Conservation (phyloP, 1,140 invertebrate species). For the Cydia amplana region DNA sequence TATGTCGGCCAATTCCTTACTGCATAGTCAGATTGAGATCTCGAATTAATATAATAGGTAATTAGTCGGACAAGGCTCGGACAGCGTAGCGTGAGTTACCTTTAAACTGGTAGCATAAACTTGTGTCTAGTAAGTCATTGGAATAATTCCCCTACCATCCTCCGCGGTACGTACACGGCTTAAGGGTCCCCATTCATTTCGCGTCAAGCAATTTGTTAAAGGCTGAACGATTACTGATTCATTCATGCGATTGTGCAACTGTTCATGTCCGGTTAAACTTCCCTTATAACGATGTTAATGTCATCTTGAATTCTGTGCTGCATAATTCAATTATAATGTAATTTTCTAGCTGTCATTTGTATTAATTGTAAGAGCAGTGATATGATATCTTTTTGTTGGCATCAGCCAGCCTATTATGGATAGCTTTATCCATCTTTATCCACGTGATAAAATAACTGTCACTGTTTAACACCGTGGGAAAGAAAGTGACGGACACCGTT, state of each 20-base stretch:
- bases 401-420: too few species aligned
- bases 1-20: too few species aligned
- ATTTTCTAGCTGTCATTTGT: constrained; percentile 9
- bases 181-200: constrained; percentile 74
- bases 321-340: constrained; percentile 6
- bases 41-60: too few species aligned
- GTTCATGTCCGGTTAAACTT: constrained; percentile 32
- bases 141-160: constrained; percentile 42
- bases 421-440: too few species aligned
- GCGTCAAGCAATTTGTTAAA: constrained; percentile 76
- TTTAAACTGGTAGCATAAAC: not conserved
- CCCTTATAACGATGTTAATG: constrained; percentile 24
- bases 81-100: too few species aligned
- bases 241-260: constrained; percentile 68
- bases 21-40: too few species aligned
- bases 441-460: too few species aligned
- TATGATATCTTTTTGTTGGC: not conserved
- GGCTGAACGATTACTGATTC: constrained; percentile 69
- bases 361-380: not conserved
- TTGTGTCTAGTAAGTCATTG: not conserved
- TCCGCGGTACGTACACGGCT: constrained; percentile 58
- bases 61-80: too few species aligned
- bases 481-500: too few species aligned
- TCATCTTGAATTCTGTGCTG: not conserved
- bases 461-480: too few species aligned